Evolutionary conservation across 2,888 invertebrate species (phyloP).

Genomic region (Ecdyonurus torrentis): DNA sequence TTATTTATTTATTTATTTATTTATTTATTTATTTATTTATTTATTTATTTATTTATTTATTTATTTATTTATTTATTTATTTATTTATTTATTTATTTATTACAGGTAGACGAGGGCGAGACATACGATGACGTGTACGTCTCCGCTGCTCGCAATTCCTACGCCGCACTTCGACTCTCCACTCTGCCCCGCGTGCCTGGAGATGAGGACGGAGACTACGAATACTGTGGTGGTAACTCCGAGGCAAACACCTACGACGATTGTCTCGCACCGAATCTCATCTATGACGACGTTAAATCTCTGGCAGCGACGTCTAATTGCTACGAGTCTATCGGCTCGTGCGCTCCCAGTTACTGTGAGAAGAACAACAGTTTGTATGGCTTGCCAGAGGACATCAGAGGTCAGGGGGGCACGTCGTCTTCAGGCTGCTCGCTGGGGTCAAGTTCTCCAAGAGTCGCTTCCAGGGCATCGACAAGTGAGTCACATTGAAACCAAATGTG

Average conservation of each 20-base stretch:
- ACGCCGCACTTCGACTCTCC: not conserved
- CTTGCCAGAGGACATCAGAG: conserved; percentile 6
- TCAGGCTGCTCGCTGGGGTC: conserved; percentile 2
- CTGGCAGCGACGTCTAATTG: conserved; percentile 17
- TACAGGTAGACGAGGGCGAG: not conserved
- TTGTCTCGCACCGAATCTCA: not conserved
- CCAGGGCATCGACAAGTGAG: not conserved
- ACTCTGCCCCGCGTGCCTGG: not conserved
- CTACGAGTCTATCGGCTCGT: conserved; percentile 33
- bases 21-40: no score
- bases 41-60: no score
- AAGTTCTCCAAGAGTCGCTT: not conserved
- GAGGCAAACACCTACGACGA: not conserved
- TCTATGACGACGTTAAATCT: not conserved
- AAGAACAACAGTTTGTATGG: conserved; percentile 20
- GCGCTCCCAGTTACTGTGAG: conserved; percentile 18
- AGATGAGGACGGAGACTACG: not conserved
- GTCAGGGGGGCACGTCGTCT: conserved; percentile 12
- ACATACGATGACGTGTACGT: not conserved
- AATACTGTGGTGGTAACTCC: not conserved
- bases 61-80: no score
- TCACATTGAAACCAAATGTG: no score
- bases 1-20: no score
- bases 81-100: no score
- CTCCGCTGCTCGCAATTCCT: not conserved